Base-by-base conservation (phyloP, 1,140 invertebrate genomes). In the Linepithema humile region DNA sequence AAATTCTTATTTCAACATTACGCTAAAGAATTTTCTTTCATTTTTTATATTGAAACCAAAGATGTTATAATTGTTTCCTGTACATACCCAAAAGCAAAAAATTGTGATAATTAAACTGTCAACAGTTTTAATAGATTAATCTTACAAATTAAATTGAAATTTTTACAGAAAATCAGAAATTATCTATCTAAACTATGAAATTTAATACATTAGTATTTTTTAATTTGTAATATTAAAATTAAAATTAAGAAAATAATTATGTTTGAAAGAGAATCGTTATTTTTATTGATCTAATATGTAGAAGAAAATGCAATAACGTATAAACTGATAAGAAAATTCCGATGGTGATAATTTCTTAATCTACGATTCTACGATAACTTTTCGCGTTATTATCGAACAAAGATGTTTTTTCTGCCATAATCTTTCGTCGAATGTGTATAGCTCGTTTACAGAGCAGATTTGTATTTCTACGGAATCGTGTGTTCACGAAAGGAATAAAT, bases 401-500 rank as follows among this genome's bases (percentile, higher is more conserved):
- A 38, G n/a, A 55, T 3, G 10, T 4, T 35, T 20, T 32, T 15
- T n/a, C 45, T 70, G n/a, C 12, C n/a, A 53, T 35, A 50, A 53
- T 72, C 23, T n/a, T 3, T 59, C 38, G 70, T 74, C 50, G 50
- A 65, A 38, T 65, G n/a, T 23, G 9, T 45, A 35, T 26, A 48
- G 43, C 45, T 77, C 60, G 74, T 77, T 77, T 77, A 67, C 32
- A 48, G 32, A 38, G 1, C 43, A 77, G 20, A n/a, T 10, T 12
- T 26, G 53, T 74, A 10, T 74, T 57, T 59, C 17, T n/a, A 32
- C n/a, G 20, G 35, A 50, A 77, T 65, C 20, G 40, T 50, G 15
- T 32, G 59, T 50, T 17, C 43, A 15, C 35, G 67, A 45, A 35
- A 26, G 23, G 50, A 82, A 85, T 40, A 77, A 85, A 85, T 86